These are phyloP conservation scores for Acanthosepion lycidas DNA, from an alignment of 2,888 invertebrate genomes.

Conservation along the genomic window DNA sequence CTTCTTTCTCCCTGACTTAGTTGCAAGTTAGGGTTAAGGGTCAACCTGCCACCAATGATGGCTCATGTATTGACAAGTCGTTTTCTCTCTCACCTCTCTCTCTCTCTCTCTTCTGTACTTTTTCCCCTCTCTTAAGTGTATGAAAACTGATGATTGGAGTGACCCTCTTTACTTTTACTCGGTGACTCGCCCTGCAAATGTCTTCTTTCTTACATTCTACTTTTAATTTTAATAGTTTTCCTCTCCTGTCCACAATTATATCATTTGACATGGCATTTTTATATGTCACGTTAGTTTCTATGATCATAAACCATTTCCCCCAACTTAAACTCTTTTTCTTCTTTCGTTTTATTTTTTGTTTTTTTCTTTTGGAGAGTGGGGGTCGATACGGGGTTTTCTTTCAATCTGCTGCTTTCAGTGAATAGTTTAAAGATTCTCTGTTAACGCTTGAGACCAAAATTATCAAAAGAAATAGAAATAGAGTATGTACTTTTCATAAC, in stretches of 20 bases:
- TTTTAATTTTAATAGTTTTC: background rate
- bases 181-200: background rate
- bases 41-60: background rate
- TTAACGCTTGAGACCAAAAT: too few relatives aligned
- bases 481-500: too few relatives aligned
- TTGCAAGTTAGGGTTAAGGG: background rate
- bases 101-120: background rate
- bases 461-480: too few relatives aligned
- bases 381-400: too few relatives aligned
- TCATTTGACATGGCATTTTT: background rate
- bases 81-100: background rate
- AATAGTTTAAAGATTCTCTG: too few relatives aligned
- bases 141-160: background rate
- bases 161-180: constrained; percentile 14
- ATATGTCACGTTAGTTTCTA: background rate
- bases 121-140: background rate
- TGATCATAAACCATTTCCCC: too few relatives aligned
- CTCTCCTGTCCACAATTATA: background rate
- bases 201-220: background rate
- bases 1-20: background rate
- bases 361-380: too few relatives aligned
- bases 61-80: background rate
- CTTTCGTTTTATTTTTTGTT: too few relatives aligned
- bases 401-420: too few relatives aligned
- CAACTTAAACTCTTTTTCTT: too few relatives aligned